Evolutionary conservation across 2,888 invertebrate genomes (phyloP), one percentile per base, ranked within the genome.

Genomic region (Ceraclea dissimilis): DNA sequence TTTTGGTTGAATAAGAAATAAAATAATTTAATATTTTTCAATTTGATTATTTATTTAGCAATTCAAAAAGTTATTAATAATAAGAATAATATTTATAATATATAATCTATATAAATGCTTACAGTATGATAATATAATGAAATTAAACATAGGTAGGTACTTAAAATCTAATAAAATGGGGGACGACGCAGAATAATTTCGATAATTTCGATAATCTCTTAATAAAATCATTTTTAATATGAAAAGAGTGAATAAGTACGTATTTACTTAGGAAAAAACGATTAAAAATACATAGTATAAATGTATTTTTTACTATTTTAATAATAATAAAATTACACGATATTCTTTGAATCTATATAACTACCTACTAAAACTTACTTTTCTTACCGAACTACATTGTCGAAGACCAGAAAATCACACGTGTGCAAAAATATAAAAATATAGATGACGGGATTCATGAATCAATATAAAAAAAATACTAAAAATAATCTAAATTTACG

Each of bases 401-500:
- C 61, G 51, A 61, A 61, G 61, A 52, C 61, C 61, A n/a, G 55
- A 61, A 61, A 57, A 56, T 61, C 59, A 21, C 58, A 56, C 47
- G 44, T 19, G 22, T 20, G 16, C 26, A 39, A 4, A 39, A 39
- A 8, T 16, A 26, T 39, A 39, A 39, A 39, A n/a, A 39, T 39
- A 39, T 26, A 26, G 26, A 26, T 26, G 26, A 26, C 26, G 26
- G 26, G 4, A 6, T n/a, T n/a, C n/a, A n/a, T n/a, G n/a, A n/a
- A n/a, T n/a, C n/a, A 54, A 33, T 47, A 54, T 31, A 33, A 51
- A 33, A 33, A 13, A 33, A 10, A 33, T 33, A 33, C 11, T 33
- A 10, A 33, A 33, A 33, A 33, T 10, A 33, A 33, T 10, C 33
- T 33, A 10, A n/a, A n/a, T n/a, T n/a, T n/a, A n/a, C n/a, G n/a